phyloP scores from a whole-genome alignment of 2,888 invertebrate species.

The Platycheirus rosarum region DNA sequence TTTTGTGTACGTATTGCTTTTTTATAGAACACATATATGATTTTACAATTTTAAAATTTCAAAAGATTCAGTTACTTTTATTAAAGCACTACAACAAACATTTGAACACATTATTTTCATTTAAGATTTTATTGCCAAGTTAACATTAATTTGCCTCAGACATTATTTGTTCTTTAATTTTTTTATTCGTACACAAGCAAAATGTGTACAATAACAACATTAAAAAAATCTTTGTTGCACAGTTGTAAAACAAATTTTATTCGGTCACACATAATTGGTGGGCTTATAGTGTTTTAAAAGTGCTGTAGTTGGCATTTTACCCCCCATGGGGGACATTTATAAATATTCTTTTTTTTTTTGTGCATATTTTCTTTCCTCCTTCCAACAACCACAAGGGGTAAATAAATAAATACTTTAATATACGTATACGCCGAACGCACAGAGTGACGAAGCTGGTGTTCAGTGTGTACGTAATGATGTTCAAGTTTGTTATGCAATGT shows the following conservation, averaged over 20 bases:
- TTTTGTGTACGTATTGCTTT: no score
- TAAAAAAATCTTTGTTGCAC: constrained; percentile 54
- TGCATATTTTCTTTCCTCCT: constrained; percentile 50
- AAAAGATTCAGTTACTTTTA: no score
- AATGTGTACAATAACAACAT: background rate
- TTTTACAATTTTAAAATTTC: no score
- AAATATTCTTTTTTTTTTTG: no score
- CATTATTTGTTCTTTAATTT: no score
- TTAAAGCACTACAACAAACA: no score
- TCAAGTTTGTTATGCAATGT: constrained; percentile 61
- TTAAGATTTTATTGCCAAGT: no score
- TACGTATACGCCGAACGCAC: constrained; percentile 17
- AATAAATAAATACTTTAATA: background rate
- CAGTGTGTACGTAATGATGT: constrained; percentile 31
- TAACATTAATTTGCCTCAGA: no score
- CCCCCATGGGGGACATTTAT: constrained; percentile 64
- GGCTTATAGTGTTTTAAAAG: constrained; percentile 47
- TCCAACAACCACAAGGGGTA: constrained; percentile 1
- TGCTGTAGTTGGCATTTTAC: constrained; percentile 45
- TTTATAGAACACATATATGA: no score
- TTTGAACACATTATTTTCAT: no score
- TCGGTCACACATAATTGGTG: constrained; percentile 54
- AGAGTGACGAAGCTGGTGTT: constrained; percentile 45
- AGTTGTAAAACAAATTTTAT: constrained; percentile 58
- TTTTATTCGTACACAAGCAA: no score